Evolutionary conservation across 92 coral and sea anemone species (phyloP).

Genomic region (Zoanthus sansibaricus): DNA sequence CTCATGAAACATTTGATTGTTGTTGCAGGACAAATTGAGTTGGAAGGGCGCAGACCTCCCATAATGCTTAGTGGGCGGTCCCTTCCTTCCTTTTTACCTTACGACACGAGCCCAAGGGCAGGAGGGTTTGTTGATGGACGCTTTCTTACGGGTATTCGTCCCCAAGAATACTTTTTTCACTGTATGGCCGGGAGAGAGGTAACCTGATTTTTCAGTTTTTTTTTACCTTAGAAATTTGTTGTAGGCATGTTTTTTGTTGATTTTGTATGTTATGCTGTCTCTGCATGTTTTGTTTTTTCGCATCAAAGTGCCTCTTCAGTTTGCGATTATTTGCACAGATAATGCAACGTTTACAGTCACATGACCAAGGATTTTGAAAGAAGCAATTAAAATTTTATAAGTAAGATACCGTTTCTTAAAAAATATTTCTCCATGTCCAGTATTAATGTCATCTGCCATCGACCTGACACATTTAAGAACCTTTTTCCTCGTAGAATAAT

Average conservation of each 20-base stretch:
- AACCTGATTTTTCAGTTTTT: background rate
- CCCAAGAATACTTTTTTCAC: slow-evolving; percentile 99
- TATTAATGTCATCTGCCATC: too few species aligned
- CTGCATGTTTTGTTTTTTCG: too few species aligned
- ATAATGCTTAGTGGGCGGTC: slow-evolving; percentile 98
- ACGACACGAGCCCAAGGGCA: slow-evolving; percentile 96
- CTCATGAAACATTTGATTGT: background rate
- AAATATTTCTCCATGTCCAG: too few species aligned
- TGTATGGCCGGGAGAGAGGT: slow-evolving; percentile 99
- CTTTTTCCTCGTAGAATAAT: too few species aligned
- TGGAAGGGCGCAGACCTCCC: slow-evolving; percentile 99
- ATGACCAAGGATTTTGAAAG: too few species aligned
- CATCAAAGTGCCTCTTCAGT: too few species aligned
- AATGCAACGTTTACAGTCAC: too few species aligned
- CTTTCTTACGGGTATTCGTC: slow-evolving; percentile 94
- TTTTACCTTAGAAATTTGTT: background rate
- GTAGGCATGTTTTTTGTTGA: background rate
- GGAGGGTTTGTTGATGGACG: slow-evolving; percentile 99
- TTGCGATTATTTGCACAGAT: too few species aligned
- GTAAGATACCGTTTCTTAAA: too few species aligned
- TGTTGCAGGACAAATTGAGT: slow-evolving; percentile 66
- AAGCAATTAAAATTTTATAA: too few species aligned
- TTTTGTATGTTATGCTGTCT: background rate
- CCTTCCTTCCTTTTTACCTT: slow-evolving; percentile 93
- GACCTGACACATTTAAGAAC: too few species aligned